These are phyloP conservation scores for Cheilosia soror DNA, from an alignment of 2,888 invertebrate genomes.

Conservation along the genomic window DNA sequence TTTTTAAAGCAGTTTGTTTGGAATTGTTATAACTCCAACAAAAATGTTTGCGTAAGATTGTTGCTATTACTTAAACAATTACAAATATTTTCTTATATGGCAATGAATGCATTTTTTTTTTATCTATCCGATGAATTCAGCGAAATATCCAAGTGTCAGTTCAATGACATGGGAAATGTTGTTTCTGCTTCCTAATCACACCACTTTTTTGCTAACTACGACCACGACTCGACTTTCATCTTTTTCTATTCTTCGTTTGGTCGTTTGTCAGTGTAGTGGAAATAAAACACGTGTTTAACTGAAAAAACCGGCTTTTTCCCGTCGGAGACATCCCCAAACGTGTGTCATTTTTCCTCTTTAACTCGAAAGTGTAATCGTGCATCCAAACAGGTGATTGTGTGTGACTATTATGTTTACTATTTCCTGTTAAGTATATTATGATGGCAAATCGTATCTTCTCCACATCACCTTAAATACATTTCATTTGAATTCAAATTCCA, in stretches of 20 bases:
- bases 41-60: no score
- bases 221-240: slow-evolving; percentile 3
- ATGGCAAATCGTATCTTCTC: neutral
- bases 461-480: neutral
- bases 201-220: neutral
- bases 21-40: no score
- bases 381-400: slow-evolving; percentile 23
- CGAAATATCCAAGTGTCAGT: no score
- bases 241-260: neutral
- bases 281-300: slow-evolving; percentile 1
- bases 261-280: neutral
- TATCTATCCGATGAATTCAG: no score
- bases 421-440: slow-evolving; percentile 13
- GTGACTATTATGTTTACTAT: slow-evolving; percentile 6
- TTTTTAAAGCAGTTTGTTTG: no score
- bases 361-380: slow-evolving; percentile 21
- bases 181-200: slow-evolving; percentile 1
- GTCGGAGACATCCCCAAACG: neutral
- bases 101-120: no score
- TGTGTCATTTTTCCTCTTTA: slow-evolving; percentile 1
- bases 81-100: no score
- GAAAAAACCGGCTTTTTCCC: slow-evolving; percentile 6
- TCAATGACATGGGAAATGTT: slow-evolving; percentile 6
- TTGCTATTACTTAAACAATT: no score
- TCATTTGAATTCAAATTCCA: slow-evolving; percentile 24